Evolutionary conservation across 1,140 invertebrate species (phyloP).

Genomic region (Octopus sinensis): DNA sequence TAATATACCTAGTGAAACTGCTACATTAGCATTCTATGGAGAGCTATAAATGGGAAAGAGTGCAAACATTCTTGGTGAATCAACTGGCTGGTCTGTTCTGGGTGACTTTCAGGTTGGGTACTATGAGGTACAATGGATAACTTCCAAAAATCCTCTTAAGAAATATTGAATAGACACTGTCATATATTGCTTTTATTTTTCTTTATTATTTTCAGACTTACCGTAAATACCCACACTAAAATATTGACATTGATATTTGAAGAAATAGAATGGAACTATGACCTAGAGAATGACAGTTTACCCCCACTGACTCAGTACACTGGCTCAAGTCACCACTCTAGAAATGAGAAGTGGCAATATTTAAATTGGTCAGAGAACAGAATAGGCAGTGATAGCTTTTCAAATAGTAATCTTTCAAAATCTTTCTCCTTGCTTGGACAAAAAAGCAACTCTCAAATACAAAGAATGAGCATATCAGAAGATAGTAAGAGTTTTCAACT

Average conservation of each 20-base stretch:
- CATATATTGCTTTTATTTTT: not conserved
- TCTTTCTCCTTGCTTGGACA: constrained; percentile 17
- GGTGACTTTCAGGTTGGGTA: too few species aligned
- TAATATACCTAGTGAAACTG: too few species aligned
- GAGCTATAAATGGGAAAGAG: too few species aligned
- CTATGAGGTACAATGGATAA: too few species aligned
- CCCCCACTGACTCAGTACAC: constrained; percentile 48
- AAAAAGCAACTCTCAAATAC: not conserved
- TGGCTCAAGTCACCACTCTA: constrained; percentile 47
- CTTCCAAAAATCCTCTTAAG: too few species aligned
- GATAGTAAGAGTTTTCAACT: not conserved
- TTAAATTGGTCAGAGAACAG: constrained; percentile 52
- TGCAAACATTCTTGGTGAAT: too few species aligned
- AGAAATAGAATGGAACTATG: constrained; percentile 54
- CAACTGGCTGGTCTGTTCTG: too few species aligned
- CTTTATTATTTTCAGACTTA: constrained; percentile 43
- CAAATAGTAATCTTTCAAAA: constrained; percentile 46
- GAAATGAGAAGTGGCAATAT: constrained; percentile 46
- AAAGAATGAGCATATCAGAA: constrained; percentile 14
- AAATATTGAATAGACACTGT: too few species aligned
- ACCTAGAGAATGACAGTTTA: constrained; percentile 48
- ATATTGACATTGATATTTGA: constrained; percentile 56
- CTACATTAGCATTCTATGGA: too few species aligned
- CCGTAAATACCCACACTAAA: constrained; percentile 53
- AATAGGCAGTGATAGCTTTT: constrained; percentile 49